Percentiles rank a stretch among this genome's conserved stretches.
These are phyloP conservation scores for Datnioides undecimradiatus DNA, from an alignment of 2,113 vertebrate species.

Conservation along the genomic window DNA sequence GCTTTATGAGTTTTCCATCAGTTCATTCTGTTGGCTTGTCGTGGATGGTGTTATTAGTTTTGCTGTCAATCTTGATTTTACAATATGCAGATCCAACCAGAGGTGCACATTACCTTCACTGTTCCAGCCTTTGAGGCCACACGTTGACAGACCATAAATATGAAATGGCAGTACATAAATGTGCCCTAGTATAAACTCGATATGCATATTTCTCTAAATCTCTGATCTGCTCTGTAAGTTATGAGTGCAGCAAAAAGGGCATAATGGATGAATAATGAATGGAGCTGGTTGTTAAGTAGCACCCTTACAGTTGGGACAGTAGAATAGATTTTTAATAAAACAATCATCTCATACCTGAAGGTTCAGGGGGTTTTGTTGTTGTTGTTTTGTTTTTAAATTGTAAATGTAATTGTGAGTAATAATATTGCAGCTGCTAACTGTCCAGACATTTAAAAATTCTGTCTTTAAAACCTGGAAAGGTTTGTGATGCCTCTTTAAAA, in stretches of 20 bases:
- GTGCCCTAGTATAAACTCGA: neutral
- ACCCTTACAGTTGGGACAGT: neutral
- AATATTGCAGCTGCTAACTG: neutral
- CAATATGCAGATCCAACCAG: neutral
- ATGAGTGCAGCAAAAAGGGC: constrained; percentile 10
- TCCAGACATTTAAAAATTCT: neutral
- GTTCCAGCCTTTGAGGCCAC: neutral
- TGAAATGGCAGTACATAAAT: constrained; percentile 29
- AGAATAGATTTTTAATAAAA: neutral
- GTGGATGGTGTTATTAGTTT: neutral
- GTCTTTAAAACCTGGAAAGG: neutral
- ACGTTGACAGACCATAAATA: constrained; percentile 18
- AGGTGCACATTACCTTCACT: neutral
- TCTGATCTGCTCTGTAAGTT: constrained; percentile 29
- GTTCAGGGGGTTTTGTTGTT: no score
- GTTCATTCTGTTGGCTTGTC: neutral
- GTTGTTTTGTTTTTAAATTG: no score
- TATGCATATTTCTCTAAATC: neutral
- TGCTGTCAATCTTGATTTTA: neutral
- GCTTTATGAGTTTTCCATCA: neutral
- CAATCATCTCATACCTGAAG: no score
- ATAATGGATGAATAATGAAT: constrained; percentile 45
- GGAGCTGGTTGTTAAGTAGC: constrained; percentile 12
- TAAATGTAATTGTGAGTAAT: neutral
- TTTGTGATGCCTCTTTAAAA: neutral